A percentile compares a stretch with the other conserved stretches of the same genome.
phyloP scores from a whole-genome alignment of 1,140 invertebrate species.

The Euschistus heros region DNA sequence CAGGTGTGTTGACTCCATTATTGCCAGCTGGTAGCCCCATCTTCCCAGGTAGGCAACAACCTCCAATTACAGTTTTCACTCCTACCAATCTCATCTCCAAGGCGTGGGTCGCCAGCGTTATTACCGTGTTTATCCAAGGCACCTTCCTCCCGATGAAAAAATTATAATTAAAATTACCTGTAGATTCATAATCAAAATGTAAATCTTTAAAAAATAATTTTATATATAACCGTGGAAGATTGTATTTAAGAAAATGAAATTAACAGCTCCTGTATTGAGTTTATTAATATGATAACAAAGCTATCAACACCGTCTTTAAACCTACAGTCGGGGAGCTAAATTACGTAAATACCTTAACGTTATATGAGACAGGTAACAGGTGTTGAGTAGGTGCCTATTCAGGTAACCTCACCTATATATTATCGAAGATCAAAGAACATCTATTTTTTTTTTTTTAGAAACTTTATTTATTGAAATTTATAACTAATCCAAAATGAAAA shows the following conservation, averaged over 20 bases:
- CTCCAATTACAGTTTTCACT: background rate
- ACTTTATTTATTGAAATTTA: no score
- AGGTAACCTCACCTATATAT: no score
- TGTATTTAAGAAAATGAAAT: background rate
- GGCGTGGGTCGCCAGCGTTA: background rate
- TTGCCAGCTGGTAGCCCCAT: background rate
- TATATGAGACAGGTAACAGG: no score
- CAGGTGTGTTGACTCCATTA: conserved; percentile 5
- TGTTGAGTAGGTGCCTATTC: no score
- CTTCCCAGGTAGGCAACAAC: conserved; percentile 1
- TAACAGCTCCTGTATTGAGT: conserved; percentile 5
- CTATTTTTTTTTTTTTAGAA: no score
- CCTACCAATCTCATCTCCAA: background rate
- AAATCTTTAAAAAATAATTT: conserved; percentile 1
- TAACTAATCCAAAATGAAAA: no score
- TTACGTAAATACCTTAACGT: no score
- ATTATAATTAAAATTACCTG: no score
- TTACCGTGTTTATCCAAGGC: background rate
- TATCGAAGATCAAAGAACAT: no score
- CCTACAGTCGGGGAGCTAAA: no score
- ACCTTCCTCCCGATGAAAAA: background rate
- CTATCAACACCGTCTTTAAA: background rate
- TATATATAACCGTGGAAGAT: background rate
- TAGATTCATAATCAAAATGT: conserved; percentile 6
- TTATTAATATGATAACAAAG: conserved; percentile 12